Evolutionary conservation across 1,140 invertebrate species (phyloP).

Genomic region (Drosophila lacteicornis): DNA sequence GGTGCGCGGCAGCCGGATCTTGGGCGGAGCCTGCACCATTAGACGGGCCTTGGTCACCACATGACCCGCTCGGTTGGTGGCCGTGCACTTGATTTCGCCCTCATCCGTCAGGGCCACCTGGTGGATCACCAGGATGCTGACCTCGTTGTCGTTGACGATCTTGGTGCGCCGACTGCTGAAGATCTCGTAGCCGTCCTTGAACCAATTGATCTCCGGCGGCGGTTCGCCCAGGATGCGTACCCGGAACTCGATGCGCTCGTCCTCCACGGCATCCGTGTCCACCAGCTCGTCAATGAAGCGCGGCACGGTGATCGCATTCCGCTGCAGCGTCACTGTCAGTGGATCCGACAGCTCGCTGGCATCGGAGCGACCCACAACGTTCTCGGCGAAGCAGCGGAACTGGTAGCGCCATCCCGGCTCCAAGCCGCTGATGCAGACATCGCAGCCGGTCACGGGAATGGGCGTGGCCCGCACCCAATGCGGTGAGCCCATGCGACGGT

Average conservation of each 20-base stretch:
- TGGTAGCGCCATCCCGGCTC: conserved; percentile 95
- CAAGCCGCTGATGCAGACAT: conserved; percentile 91
- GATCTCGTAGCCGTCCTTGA: conserved; percentile 94
- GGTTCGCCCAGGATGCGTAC: conserved; percentile 94
- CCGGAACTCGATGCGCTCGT: conserved; percentile 93
- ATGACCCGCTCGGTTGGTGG: conserved; percentile 92
- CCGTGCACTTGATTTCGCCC: conserved; percentile 95
- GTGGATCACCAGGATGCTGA: conserved; percentile 92
- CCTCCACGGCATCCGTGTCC: conserved; percentile 90
- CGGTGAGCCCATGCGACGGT: conserved; percentile 90
- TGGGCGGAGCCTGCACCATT: conserved; percentile 92
- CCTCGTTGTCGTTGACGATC: conserved; percentile 91
- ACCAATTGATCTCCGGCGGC: conserved; percentile 95
- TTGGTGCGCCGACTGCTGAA: conserved; percentile 92
- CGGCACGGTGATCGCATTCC: conserved; percentile 88
- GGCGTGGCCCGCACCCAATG: conserved; percentile 92
- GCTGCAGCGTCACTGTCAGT: conserved; percentile 90
- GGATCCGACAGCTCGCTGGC: conserved; percentile 92
- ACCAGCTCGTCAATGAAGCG: conserved; percentile 88
- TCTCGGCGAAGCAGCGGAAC: conserved; percentile 95
- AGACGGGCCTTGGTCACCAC: conserved; percentile 90
- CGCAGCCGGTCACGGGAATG: conserved; percentile 88
- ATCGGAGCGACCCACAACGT: conserved; percentile 92
- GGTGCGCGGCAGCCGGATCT: conserved; percentile 91
- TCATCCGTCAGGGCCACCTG: conserved; percentile 92